Base-by-base conservation (phyloP, 1,140 invertebrate species). In the Pseudomyrmex sp. region DNA sequence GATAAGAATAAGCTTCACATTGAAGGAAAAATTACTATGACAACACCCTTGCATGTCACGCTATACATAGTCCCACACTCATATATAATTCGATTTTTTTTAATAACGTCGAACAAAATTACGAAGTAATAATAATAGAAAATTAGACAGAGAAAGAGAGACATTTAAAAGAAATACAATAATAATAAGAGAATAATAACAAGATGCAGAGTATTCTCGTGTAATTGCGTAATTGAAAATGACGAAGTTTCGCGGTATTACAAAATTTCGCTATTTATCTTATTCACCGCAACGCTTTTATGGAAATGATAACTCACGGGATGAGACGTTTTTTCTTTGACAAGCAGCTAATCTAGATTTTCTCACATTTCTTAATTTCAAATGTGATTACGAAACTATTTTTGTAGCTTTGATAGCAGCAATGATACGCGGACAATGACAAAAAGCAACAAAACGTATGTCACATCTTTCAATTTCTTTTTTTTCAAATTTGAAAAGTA, bases 401-500 rank as follows among this genome's bases (percentile, higher is more conserved):
- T 86, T 58, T 70, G 86, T 4, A 50, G 50, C 35, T 48, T 13
- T 46, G 63, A 83, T 83, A 87, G 52, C 63, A 75, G 50, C 61
- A 50, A 56, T n/a, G 65, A 85, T 85, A 85, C 48, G 56, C 65
- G 65, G 85, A 84, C 70, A 86, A 86, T 87, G 86, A 87, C 54
- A 56, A 59, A 62, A 62, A 35, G 5, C 5, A 35, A 35, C 35
- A 35, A 35, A 35, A 35, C 35, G 5, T 35, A 35, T 35, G 5
- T 35, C 5, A 35, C 35, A 35, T 1, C 35, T 35, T 35, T 35
- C 35, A 35, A 0, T 35, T 35, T 35, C 5, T 35, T 5, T 7
- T 0, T 2, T 35, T 35, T 2, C 18, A 35, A 7, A 35, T 7
- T 35, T 35, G 5, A 35, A 35, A 4, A 35, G 0, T 7, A 7